A percentile compares a stretch with the other conserved stretches of the same genome.
Conservation (phyloP, 30 jellyfish, hydroid and myxozoan species). For the Pseudorhiza aurosa region DNA sequence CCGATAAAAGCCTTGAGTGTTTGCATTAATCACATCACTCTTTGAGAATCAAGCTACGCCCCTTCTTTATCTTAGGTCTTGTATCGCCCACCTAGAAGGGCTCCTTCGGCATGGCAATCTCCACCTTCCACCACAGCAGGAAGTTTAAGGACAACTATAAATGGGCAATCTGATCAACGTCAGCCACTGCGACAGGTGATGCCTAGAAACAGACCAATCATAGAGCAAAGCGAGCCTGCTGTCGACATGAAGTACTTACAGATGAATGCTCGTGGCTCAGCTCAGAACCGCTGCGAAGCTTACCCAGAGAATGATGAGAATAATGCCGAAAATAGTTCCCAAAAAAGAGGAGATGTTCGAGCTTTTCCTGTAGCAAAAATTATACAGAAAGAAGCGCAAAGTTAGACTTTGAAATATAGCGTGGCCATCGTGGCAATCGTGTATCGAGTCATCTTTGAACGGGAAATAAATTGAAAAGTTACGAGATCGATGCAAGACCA, state of each 20-base stretch:
- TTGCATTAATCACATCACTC: no score
- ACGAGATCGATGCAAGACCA: no score
- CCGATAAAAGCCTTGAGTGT: no score
- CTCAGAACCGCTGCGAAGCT: constrained; percentile 10
- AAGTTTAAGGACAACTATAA: not conserved
- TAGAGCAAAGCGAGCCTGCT: constrained; percentile 52
- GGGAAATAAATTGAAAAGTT: no score
- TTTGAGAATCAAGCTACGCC: no score
- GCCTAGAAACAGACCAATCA: constrained; percentile 49
- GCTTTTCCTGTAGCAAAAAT: constrained; percentile 7
- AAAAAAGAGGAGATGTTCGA: not conserved
- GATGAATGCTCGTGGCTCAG: constrained; percentile 32
- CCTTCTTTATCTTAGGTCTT: constrained; percentile 21
- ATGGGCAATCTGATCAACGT: constrained; percentile 5
- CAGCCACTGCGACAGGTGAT: constrained; percentile 61
- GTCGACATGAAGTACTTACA: constrained; percentile 62
- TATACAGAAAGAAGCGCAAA: not conserved
- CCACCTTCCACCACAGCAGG: constrained; percentile 46
- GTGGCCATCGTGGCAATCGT: no score
- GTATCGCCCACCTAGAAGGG: constrained; percentile 63
- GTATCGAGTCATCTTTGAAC: no score
- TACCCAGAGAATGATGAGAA: not conserved
- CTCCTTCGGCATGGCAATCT: constrained; percentile 59
- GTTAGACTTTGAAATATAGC: no score
- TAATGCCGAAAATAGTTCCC: not conserved